Evolutionary conservation across 1,140 invertebrate genomes (phyloP), one percentile per base, ranked within the genome.

Genomic region (Zaprionus inermis): DNA sequence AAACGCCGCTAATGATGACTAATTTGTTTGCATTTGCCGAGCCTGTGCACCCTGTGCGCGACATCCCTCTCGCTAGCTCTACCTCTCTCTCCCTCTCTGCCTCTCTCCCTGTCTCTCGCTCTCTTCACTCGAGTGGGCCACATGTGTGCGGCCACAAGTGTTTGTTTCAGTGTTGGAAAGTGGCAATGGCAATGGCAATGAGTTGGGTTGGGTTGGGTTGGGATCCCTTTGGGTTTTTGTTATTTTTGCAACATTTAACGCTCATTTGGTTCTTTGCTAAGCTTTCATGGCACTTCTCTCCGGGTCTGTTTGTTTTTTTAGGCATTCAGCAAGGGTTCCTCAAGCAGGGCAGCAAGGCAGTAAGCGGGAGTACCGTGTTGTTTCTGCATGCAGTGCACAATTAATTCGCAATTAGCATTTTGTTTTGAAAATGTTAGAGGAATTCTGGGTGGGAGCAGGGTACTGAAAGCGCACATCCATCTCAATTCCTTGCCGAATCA

Each of bases 171-270:
- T 66, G 72, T 28, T 22, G 41, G 30, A 32, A 20, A 41, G 59
- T 56, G 59, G 51, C 1, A 61, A 58, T 66, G 28, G 16, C 14
- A 49, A 36, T 18, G 56, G 57, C 3, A 28, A 28, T 28, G 24
- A 28, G 24, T 2, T 28, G 24, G 24, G 0, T 5, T 28, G 24
- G 24, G 1, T 9, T 32, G 3, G 30, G 44, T 32, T 51, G 64
- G 30, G 30, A 36, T 58, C 52, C 56, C 51, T 56, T 18, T 22
- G 72, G 44, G 46, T 78, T 74, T 78, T 76, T 88, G 83, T 88
- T 88, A 89, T 89, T 88, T 88, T 88, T 88, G 84, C 83, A 89
- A 89, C 83, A 88, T 88, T 88, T 83, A 89, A 88, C 84, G 83
- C 84, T 80, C 89, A 89, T 88, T 88, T 88, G 83, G 79, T 56